These are phyloP conservation scores for Cottoperca gobio DNA, from an alignment of 2,797 vertebrate species.

Conservation along the genomic window DNA sequence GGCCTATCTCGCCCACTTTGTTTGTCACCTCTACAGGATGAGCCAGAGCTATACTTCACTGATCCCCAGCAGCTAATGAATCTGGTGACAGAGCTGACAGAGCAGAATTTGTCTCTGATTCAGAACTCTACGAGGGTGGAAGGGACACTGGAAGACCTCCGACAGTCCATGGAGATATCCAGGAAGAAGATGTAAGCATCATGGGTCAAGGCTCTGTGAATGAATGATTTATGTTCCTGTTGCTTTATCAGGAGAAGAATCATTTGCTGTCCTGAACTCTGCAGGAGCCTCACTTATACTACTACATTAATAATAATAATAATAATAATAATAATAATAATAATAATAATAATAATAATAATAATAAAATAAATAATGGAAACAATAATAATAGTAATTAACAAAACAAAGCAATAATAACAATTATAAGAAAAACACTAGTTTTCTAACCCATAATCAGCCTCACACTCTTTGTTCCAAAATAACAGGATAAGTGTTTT, in stretches of 20 bases:
- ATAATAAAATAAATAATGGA: no score
- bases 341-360: no score
- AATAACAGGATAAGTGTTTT: no score
- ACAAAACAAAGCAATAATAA: no score
- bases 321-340: no score
- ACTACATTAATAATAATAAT: no score
- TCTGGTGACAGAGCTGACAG: constrained; percentile 87
- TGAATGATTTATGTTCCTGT: neutral
- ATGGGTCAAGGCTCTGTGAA: constrained; percentile 10
- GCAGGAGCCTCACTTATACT: neutral
- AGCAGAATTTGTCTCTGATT: constrained; percentile 91
- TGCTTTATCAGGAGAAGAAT: neutral
- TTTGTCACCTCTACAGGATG: constrained; percentile 74
- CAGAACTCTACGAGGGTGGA: constrained; percentile 87
- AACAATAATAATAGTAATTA: no score
- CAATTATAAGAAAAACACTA: no score
- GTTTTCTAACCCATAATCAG: no score
- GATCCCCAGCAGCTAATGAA: constrained; percentile 91
- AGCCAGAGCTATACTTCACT: constrained; percentile 90
- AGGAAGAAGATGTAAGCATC: constrained; percentile 83
- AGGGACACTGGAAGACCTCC: constrained; percentile 86
- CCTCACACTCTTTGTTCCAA: no score
- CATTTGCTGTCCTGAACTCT: neutral
- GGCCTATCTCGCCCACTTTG: neutral
- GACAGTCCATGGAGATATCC: constrained; percentile 75